A percentile compares a stretch with the other conserved stretches of the same genome.
phyloP scores from a whole-genome alignment of 2,113 vertebrate species.

The Lontra canadensis region DNA sequence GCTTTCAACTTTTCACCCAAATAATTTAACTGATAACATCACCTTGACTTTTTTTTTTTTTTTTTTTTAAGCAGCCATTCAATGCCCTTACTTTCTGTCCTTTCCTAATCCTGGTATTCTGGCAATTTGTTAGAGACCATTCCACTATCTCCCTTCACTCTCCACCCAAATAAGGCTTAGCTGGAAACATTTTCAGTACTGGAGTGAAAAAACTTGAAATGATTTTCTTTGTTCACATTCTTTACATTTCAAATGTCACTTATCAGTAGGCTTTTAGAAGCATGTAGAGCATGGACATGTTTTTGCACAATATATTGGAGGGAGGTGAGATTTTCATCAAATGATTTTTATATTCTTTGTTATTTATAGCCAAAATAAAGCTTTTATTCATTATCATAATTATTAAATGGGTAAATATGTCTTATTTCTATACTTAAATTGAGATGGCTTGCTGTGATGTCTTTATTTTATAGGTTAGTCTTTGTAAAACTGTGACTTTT shows the following conservation, averaged over 20 bases:
- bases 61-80: neutral
- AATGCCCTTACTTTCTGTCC: neutral
- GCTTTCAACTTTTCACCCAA: neutral
- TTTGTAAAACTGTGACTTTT: neutral
- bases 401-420: neutral
- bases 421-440: neutral
- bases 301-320: neutral
- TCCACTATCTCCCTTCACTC: neutral
- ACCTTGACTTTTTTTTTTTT: neutral
- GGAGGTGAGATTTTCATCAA: neutral
- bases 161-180: neutral
- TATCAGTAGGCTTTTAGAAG: neutral
- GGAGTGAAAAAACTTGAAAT: neutral
- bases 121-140: neutral
- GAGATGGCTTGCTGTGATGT: neutral
- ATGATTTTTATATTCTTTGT: neutral
- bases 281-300: neutral
- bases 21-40: neutral
- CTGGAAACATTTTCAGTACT: constrained; percentile 4
- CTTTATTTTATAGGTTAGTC: neutral
- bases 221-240: neutral
- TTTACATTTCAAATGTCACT: neutral
- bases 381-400: neutral
- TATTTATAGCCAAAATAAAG: constrained; percentile 6
- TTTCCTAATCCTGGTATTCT: neutral